Conservation (phyloP, 2,888 invertebrate species). For the Dynastes tityus region DNA sequence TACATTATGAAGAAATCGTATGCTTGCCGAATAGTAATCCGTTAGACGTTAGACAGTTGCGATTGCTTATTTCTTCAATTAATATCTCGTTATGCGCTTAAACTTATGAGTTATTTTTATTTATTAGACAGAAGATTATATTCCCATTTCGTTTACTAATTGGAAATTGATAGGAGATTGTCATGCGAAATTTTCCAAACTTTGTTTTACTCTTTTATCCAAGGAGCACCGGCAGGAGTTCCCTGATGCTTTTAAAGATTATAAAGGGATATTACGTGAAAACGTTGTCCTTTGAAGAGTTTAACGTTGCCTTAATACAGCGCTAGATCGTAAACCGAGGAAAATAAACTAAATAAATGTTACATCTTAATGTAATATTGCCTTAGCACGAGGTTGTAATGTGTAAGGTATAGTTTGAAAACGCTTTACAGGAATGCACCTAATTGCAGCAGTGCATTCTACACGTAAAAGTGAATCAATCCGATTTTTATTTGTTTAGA, state of each 20-base stretch:
- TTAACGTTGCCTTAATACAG: slow-evolving; percentile 4
- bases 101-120: too few species aligned
- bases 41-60: too few species aligned
- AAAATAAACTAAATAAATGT: slow-evolving; percentile 19
- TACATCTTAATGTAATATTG: not conserved
- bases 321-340: not conserved
- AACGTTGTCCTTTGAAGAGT: slow-evolving; percentile 5
- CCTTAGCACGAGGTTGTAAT: not conserved
- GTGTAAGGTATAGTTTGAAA: not conserved
- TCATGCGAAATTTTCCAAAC: not conserved
- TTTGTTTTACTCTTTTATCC: not conserved
- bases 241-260: not conserved
- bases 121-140: too few species aligned
- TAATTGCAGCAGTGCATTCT: too few species aligned
- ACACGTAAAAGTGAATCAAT: too few species aligned
- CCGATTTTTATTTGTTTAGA: too few species aligned
- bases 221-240: not conserved
- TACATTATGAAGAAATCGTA: too few species aligned
- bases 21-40: too few species aligned
- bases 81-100: too few species aligned
- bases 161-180: not conserved
- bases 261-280: slow-evolving; percentile 3
- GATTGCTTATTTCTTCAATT: too few species aligned
- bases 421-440: too few species aligned
- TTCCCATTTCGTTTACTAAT: not conserved